A percentile compares a stretch with the other conserved stretches of the same genome.
These are phyloP conservation scores for Tachuris rubrigastra DNA, from an alignment of 2,113 vertebrate species.

Conservation along the genomic window DNA sequence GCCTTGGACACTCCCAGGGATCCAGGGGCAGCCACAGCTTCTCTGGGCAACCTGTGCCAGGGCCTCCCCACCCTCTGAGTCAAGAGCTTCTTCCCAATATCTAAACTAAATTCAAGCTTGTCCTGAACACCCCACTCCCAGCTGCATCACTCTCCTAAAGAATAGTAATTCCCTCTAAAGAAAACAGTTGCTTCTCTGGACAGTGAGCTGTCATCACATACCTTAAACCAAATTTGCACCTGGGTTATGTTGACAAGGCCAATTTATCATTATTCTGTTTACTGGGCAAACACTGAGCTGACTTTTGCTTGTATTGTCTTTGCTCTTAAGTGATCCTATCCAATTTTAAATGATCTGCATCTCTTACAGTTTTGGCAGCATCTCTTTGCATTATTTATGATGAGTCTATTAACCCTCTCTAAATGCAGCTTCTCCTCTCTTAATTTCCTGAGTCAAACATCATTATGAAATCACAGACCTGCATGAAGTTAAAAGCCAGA, in stretches of 20 bases:
- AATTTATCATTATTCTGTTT: conserved; percentile 46
- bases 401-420: not conserved
- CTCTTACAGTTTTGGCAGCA: not conserved
- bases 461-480: not conserved
- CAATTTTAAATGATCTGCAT: conserved; percentile 19
- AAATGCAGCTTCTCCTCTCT: not conserved
- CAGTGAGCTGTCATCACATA: not conserved
- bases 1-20: not conserved
- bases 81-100: not conserved
- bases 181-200: not conserved
- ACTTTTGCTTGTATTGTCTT: not conserved
- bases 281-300: not conserved
- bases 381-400: not conserved
- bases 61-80: not conserved
- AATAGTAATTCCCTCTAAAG: not conserved
- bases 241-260: not conserved
- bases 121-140: not conserved
- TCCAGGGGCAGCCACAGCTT: not conserved
- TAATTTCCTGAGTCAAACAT: not conserved
- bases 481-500: conserved; percentile 23
- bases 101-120: not conserved
- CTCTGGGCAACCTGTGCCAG: not conserved
- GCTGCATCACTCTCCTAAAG: not conserved
- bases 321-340: not conserved
- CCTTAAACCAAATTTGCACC: not conserved